Evolutionary conservation across 2,113 vertebrate species (phyloP), one percentile per base, ranked within the genome.

Genomic region (Cephalopholis sonnerati): DNA sequence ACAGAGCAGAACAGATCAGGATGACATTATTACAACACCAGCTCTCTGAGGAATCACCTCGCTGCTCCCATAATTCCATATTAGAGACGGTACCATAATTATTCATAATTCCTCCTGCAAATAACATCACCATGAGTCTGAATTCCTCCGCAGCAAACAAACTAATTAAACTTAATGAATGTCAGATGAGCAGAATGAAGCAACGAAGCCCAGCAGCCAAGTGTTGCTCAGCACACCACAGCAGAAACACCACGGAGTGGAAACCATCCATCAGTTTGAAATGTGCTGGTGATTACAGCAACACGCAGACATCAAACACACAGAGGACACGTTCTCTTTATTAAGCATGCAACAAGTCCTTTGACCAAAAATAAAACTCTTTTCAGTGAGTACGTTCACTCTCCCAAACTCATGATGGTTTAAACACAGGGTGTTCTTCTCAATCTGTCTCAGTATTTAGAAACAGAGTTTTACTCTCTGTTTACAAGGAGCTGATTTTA

Each of bases 151-250:
- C 10, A 63, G 81, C 39, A 77, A 84, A 87, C 66, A 85, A 87
- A 82, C 84, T 77, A 87, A 87, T 89, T 81, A 89, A 39, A 85
- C 55, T 67, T 81, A 83, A 89, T 85, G 74, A 89, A 86, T 39
- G 78, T 67, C 77, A 85, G 82, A 88, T 41, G 61, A 90, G 77
- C 25, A 25, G 83, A 86, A 84, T 62, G 69, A 88, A 81, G 81
- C 75, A 73, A 69, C 41, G 58, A 44, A 55, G 75, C 59, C 36
- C 72, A 27, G 27, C 71, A 61, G 68, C 67, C n/a, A 51, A 67
- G 68, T 64, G 78, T 55, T 73, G 65, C 77, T 74, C 59, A 10
- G 73, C 48, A 79, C 54, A 18, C 62, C 63, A 61, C 79, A 80
- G 75, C 48, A 54, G 44, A 82, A 80, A 82, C 50, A 22, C 62